These are phyloP conservation scores for Reinhardtius hippoglossoides DNA, from an alignment of 2,113 vertebrate species.

Conservation along the genomic window DNA sequence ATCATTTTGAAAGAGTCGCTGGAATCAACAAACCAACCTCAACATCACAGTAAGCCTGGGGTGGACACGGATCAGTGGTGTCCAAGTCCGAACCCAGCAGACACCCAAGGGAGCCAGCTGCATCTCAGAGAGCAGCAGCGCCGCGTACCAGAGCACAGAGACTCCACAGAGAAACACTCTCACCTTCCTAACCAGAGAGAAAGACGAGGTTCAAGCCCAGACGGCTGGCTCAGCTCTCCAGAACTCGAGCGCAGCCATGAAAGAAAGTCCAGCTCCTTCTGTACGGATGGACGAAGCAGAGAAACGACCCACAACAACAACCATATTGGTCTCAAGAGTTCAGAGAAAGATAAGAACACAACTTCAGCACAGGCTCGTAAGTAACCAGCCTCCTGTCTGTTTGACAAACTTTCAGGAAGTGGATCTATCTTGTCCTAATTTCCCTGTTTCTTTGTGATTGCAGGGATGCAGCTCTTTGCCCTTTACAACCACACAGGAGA, in stretches of 20 bases:
- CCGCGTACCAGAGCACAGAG: constrained; percentile 5
- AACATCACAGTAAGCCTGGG: constrained; percentile 8
- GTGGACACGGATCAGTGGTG: constrained; percentile 5
- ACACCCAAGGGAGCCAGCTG: neutral
- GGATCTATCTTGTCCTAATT: neutral
- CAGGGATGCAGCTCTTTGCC: constrained; percentile 90
- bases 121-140: constrained; percentile 19
- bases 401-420: neutral
- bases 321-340: constrained; percentile 62
- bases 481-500: constrained; percentile 91
- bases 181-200: constrained; percentile 29
- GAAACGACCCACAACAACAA: constrained; percentile 72
- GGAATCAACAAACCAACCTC: constrained; percentile 29
- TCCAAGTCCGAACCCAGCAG: constrained; percentile 17
- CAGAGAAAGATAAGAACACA: constrained; percentile 45
- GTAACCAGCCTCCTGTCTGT: constrained; percentile 36
- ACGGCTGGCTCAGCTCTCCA: constrained; percentile 63
- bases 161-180: constrained; percentile 29
- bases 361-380: constrained; percentile 61
- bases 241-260: constrained; percentile 40
- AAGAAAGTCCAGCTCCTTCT: constrained; percentile 20
- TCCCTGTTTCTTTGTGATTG: neutral
- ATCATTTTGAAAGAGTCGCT: constrained; percentile 23
- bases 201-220: constrained; percentile 41
- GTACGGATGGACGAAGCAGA: constrained; percentile 26